These are phyloP conservation scores for Halcyon malimbica DNA, from an alignment of 2,113 vertebrate genomes.

Conservation along the genomic window DNA sequence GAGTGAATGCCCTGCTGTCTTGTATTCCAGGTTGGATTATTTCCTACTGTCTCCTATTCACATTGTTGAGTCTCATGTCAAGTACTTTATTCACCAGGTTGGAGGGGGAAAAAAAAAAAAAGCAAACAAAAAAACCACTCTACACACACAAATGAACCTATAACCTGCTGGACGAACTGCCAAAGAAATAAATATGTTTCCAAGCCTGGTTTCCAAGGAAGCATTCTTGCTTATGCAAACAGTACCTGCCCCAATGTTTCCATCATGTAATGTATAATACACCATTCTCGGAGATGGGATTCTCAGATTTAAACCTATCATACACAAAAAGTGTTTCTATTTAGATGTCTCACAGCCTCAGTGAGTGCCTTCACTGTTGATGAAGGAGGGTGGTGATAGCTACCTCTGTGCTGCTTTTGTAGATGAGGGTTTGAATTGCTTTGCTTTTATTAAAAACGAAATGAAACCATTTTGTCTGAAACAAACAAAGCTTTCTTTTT, in stretches of 20 bases:
- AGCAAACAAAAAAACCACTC: background rate
- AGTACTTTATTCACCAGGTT: background rate
- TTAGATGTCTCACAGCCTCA: background rate
- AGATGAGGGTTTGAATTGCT: background rate
- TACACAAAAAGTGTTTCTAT: background rate
- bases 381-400: background rate
- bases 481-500: background rate
- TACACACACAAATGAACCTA: background rate
- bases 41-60: background rate
- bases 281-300: background rate
- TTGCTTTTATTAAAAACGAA: background rate
- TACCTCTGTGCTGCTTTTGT: background rate
- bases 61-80: background rate
- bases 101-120: background rate
- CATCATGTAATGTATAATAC: background rate
- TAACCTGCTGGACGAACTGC: background rate
- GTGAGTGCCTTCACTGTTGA: background rate
- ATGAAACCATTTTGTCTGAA: background rate
- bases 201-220: background rate
- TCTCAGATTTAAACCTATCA: background rate
- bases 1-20: background rate
- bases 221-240: background rate
- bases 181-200: background rate
- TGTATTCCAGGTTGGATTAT: background rate
- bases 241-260: background rate